A percentile compares a stretch with the other conserved stretches of the same genome.
Evolutionary conservation across 2,797 vertebrate species (phyloP).

Genomic region (Crenuchus spilurus): DNA sequence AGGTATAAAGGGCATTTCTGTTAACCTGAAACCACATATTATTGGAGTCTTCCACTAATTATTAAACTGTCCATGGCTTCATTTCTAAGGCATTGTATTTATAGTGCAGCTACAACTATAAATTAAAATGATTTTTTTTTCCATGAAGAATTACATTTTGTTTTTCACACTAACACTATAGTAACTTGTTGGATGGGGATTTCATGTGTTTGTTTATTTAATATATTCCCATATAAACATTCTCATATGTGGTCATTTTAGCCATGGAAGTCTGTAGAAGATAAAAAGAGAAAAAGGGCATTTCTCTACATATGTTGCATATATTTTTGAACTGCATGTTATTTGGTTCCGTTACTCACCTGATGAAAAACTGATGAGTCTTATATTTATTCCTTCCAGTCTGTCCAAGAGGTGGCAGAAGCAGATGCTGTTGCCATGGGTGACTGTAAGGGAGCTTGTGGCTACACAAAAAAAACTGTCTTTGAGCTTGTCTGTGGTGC

Average conservation of each 20-base stretch:
- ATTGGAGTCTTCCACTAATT: neutral
- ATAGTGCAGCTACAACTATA: too few species aligned
- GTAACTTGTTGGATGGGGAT: too few species aligned
- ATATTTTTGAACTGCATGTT: neutral
- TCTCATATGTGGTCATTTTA: too few species aligned
- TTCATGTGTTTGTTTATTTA: too few species aligned
- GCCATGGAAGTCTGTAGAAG: too few species aligned
- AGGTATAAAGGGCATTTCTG: slow-evolving; percentile 21
- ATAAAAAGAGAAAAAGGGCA: slow-evolving; percentile 27
- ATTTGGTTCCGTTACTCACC: neutral
- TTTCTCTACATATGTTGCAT: neutral
- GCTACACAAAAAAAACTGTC: slow-evolving; percentile 64
- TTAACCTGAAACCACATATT: neutral
- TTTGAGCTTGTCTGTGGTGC: slow-evolving; percentile 65
- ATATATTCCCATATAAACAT: too few species aligned
- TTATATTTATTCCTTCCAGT: neutral
- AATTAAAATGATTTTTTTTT: too few species aligned
- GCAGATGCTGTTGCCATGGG: slow-evolving; percentile 13
- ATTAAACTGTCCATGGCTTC: too few species aligned
- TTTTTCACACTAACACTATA: too few species aligned
- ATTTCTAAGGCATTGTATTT: too few species aligned
- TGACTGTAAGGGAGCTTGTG: slow-evolving; percentile 66
- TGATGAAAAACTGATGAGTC: neutral
- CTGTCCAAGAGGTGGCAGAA: slow-evolving; percentile 21
- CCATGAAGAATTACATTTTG: too few species aligned